Conservation (phyloP, 2,113 vertebrate genomes). For the Porphyrio hochstetteri region DNA sequence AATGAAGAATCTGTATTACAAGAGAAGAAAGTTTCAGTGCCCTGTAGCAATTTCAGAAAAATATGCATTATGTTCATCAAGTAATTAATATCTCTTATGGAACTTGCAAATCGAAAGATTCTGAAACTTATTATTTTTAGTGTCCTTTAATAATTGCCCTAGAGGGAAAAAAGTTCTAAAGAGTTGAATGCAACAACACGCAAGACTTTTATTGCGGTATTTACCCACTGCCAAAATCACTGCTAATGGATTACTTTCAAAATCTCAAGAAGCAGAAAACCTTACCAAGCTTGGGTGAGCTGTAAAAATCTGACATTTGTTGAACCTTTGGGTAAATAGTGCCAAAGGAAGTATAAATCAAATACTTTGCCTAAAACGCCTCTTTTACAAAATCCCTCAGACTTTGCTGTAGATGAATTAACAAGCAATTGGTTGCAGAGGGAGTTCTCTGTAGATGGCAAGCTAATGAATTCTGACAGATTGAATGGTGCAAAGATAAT, state of each 20-base stretch:
- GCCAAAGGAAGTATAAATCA: conserved; percentile 64
- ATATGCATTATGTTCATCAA: not conserved
- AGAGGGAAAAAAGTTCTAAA: not conserved
- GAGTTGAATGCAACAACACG: not conserved
- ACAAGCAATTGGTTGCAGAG: conserved; percentile 52
- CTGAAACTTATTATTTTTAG: not conserved
- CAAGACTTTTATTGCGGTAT: not conserved
- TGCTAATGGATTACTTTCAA: not conserved
- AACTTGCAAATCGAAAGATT: not conserved
- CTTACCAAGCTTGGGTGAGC: conserved; percentile 13
- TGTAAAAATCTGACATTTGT: conserved; percentile 26
- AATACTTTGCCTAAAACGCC: conserved; percentile 44
- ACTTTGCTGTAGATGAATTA: conserved; percentile 60
- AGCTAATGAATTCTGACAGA: conserved; percentile 72
- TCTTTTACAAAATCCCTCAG: conserved; percentile 62
- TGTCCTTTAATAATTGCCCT: not conserved
- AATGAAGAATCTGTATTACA: not conserved
- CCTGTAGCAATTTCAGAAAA: not conserved
- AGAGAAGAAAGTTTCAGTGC: not conserved
- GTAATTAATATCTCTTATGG: not conserved
- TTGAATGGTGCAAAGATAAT: conserved; percentile 74
- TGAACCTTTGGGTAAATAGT: conserved; percentile 56
- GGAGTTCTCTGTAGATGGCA: conserved; percentile 51
- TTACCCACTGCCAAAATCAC: not conserved
- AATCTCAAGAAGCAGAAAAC: not conserved